Evolutionary conservation across 2,797 vertebrate species (phyloP), one percentile per base, ranked within the genome.

Genomic region (Tarsius wallacei): DNA sequence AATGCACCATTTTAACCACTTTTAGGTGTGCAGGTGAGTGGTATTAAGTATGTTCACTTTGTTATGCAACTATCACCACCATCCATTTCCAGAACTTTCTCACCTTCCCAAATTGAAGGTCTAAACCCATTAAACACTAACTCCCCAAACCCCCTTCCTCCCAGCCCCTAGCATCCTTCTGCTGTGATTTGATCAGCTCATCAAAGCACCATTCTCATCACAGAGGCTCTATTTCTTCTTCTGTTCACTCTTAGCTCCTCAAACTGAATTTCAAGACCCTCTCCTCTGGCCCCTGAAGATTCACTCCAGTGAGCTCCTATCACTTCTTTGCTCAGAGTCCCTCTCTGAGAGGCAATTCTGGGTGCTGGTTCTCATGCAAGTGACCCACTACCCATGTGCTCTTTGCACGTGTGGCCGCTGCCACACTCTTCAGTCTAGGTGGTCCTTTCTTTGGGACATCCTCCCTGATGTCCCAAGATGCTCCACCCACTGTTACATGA

Each of bases 231-330:
- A 15, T 87, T 94, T 94, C 51, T 88, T 86, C 63, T 87, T 77
- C 87, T 83, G 33, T 66, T 82, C 82, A 68, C 74, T 55, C 57
- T 70, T 31, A 63, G 57, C 31, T 80, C 42, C 87, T 95, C 36
- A 1, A 53, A 55, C 49, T 85, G 55, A 57, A 76, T 70, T 95
- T 81, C 22, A 77, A 87, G 96, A 82, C 42, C 66, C 28, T 92
- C 57, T 68, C 19, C 59, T n/a, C 26, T 53, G 16, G n/a, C 21
- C 68, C 59, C n/a, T 70, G 9, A 2, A 28, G 91, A 36, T 51
- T 84, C 33, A 42, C 24, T 86, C 57, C 49, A 49, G 1, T 16
- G 7, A 47, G 22, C 31, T 71, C 51, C 84, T 70, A 7, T 85
- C 17, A 53, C 57, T 59, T 59, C 59, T 28, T 22, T 28, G 47